These are phyloP conservation scores for Microplitis mediator DNA, from an alignment of 1,140 invertebrate species.

Conservation along the genomic window DNA sequence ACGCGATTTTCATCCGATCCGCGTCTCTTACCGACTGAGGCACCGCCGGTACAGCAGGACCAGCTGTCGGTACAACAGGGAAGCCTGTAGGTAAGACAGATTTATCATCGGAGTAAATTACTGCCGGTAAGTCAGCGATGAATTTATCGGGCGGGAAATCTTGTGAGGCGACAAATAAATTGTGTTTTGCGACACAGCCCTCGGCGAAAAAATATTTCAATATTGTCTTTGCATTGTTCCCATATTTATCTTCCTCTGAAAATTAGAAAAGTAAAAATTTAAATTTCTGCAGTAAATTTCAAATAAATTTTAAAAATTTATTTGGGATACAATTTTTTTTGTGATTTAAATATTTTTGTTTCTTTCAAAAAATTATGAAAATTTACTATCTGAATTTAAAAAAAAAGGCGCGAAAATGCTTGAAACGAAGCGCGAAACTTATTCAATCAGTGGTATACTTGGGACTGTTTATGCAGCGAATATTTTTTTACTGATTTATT, in stretches of 20 bases:
- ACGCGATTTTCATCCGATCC: constrained; percentile 82
- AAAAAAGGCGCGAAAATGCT: too few species aligned
- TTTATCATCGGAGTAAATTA: constrained; percentile 38
- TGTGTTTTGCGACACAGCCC: constrained; percentile 75
- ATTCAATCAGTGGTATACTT: too few species aligned
- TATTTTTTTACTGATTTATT: too few species aligned
- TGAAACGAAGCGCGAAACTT: too few species aligned
- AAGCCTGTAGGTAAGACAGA: too few species aligned
- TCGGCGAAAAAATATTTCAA: constrained; percentile 84
- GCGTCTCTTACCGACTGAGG: constrained; percentile 27
- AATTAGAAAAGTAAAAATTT: constrained; percentile 11
- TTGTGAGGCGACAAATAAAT: constrained; percentile 73
- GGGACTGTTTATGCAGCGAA: too few species aligned
- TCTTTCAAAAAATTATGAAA: too few species aligned
- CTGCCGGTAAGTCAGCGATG: constrained; percentile 63
- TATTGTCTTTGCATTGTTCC: constrained; percentile 75
- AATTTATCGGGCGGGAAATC: constrained; percentile 71
- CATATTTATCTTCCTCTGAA: constrained; percentile 81
- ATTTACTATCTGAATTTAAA: too few species aligned
- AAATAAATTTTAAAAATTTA: too few species aligned
- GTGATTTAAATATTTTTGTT: too few species aligned
- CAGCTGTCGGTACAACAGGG: too few species aligned
- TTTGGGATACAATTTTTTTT: too few species aligned
- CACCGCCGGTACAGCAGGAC: neutral
- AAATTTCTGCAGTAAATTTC: neutral